Conservation (phyloP, 2,113 vertebrate genomes). For the Neogale vison region DNA sequence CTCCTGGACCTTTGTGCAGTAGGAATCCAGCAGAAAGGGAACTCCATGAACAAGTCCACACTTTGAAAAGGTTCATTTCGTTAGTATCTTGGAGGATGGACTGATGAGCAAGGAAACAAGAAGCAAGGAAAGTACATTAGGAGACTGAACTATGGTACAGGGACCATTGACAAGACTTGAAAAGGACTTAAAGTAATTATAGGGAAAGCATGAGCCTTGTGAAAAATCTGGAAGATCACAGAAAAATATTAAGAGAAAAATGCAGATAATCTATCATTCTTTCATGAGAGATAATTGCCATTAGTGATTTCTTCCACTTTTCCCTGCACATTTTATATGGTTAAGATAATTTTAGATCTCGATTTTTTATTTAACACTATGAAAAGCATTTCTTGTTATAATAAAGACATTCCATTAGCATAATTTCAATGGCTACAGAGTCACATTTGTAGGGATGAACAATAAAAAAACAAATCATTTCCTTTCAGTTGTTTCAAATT, state of each 20-base stretch:
- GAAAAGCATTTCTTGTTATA: conserved; percentile 6
- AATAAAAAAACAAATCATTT: not conserved
- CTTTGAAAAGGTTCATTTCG: not conserved
- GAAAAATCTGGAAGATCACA: not conserved
- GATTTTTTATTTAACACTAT: not conserved
- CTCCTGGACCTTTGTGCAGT: not conserved
- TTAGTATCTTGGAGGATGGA: not conserved
- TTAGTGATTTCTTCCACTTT: not conserved
- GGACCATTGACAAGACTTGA: not conserved
- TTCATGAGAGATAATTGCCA: not conserved
- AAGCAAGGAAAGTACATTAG: not conserved
- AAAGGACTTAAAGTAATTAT: not conserved
- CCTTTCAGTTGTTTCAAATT: not conserved
- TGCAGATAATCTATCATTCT: not conserved
- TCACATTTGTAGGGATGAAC: not conserved
- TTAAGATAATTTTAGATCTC: not conserved
- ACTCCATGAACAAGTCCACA: not conserved
- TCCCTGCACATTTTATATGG: not conserved
- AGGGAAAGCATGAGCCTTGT: not conserved
- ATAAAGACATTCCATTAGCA: not conserved
- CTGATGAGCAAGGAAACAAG: not conserved
- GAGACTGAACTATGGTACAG: not conserved
- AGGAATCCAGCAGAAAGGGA: not conserved
- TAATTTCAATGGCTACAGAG: not conserved
- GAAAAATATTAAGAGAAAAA: not conserved